phyloP scores from a whole-genome alignment of 2,797 vertebrate genomes.

The Silurus aristotelis region DNA sequence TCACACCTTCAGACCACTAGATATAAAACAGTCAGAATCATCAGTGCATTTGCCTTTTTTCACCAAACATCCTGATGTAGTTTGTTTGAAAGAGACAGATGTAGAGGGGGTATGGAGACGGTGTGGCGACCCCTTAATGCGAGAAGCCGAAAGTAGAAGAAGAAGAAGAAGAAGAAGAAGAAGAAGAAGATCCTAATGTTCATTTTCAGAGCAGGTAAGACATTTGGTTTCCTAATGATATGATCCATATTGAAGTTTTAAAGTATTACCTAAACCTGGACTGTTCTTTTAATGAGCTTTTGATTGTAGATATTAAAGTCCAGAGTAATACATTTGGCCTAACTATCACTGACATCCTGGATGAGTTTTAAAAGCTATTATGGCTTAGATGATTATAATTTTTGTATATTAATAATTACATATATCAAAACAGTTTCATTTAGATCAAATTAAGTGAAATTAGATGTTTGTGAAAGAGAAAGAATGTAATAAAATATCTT shows the following conservation, averaged over 20 bases:
- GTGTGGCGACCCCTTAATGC: too few species aligned
- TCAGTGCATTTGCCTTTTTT: not conserved
- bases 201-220: too few species aligned
- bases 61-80: not conserved
- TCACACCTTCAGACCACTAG: not conserved
- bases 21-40: not conserved
- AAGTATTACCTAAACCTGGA: not conserved
- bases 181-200: too few species aligned
- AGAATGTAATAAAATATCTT: not conserved
- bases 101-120: too few species aligned
- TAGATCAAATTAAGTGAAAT: not conserved
- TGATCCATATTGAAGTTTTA: not conserved
- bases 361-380: not conserved
- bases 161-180: too few species aligned
- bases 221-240: not conserved
- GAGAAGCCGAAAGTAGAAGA: too few species aligned
- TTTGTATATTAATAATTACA: not conserved
- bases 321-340: too few species aligned
- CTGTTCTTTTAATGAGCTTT: too few species aligned
- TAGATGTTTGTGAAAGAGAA: not conserved
- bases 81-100: not conserved
- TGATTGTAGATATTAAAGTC: too few species aligned
- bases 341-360: not conserved
- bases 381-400: not conserved
- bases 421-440: not conserved